A percentile compares a stretch with the other conserved stretches of the same genome.
Evolutionary conservation across 2,888 invertebrate genomes (phyloP).

Genomic region (Acrobeloides nanus): DNA sequence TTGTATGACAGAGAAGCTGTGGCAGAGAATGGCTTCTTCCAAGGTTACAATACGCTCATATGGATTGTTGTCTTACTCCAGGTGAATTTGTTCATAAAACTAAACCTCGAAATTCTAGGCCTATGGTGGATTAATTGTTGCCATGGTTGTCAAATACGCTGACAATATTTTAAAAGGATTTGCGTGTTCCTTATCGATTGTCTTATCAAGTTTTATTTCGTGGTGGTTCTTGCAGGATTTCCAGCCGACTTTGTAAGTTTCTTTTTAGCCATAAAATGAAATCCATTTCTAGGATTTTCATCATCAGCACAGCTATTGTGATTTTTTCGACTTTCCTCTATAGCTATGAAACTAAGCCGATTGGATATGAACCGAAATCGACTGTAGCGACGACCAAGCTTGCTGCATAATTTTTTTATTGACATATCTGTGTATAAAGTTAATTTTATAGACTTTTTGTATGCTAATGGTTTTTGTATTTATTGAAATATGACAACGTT

Average conservation of each 20-base stretch:
- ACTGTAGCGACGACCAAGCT: too few relatives aligned
- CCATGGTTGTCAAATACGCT: conserved; percentile 61
- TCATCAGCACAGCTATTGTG: conserved; percentile 56
- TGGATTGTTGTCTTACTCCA: conserved; percentile 58
- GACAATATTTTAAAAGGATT: conserved; percentile 62
- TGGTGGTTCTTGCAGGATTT: conserved; percentile 58
- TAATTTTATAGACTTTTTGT: too few relatives aligned
- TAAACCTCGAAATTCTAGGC: conserved; percentile 53
- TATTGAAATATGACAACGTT: too few relatives aligned
- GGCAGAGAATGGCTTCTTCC: conserved; percentile 56
- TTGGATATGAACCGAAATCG: too few relatives aligned
- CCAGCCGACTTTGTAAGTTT: conserved; percentile 53
- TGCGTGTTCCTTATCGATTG: conserved; percentile 60
- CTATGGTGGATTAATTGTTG: conserved; percentile 59
- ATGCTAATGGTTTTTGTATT: too few relatives aligned
- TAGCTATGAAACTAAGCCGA: conserved; percentile 62
- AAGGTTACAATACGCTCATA: conserved; percentile 57
- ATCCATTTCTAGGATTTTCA: conserved; percentile 58
- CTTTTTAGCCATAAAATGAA: not conserved
- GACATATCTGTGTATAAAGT: too few relatives aligned
- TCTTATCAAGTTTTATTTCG: conserved; percentile 58
- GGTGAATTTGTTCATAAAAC: conserved; percentile 35
- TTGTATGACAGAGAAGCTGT: conserved; percentile 56
- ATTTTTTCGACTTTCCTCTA: conserved; percentile 58
- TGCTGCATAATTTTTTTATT: too few relatives aligned